These are phyloP conservation scores for Ctenoplectra terminalis DNA, from an alignment of 1,140 invertebrate genomes.

Conservation along the genomic window DNA sequence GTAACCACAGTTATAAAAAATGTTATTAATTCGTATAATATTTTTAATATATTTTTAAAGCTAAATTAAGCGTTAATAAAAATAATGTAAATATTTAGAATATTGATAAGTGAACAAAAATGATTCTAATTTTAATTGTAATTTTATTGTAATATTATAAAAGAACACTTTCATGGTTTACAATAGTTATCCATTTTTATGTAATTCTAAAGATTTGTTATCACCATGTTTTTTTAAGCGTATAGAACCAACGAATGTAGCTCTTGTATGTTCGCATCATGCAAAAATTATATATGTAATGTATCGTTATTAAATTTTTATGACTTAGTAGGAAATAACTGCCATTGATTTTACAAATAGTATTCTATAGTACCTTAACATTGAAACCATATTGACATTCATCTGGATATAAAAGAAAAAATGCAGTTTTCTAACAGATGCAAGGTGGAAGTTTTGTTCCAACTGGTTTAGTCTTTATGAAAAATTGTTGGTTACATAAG, in stretches of 20 bases:
- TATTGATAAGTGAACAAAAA: conserved; percentile 1
- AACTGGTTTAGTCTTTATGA: conserved; percentile 24
- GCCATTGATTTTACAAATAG: conserved; percentile 8
- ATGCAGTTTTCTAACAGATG: conserved; percentile 35
- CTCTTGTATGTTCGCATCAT: neutral
- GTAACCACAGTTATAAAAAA: no score
- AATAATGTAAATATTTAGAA: neutral
- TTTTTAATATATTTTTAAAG: neutral
- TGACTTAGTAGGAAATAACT: conserved; percentile 1
- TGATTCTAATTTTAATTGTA: conserved; percentile 18
- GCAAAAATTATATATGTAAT: conserved; percentile 19
- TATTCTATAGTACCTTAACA: neutral
- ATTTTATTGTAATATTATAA: conserved; percentile 63
- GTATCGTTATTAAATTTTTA: conserved; percentile 1
- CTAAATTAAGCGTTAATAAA: neutral
- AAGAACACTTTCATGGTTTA: conserved; percentile 61
- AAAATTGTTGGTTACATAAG: conserved; percentile 30
- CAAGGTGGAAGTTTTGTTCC: conserved; percentile 11
- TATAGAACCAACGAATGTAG: conserved; percentile 20
- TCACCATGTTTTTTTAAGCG: conserved; percentile 20
- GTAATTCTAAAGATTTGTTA: conserved; percentile 13
- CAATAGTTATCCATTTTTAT: conserved; percentile 27
- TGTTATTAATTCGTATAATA: no score
- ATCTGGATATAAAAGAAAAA: conserved; percentile 33
- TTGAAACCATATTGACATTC: conserved; percentile 27